A percentile compares a stretch with the other conserved stretches of the same genome.
phyloP scores from a whole-genome alignment of 2,797 vertebrate species.

The Xenops minutus region DNA sequence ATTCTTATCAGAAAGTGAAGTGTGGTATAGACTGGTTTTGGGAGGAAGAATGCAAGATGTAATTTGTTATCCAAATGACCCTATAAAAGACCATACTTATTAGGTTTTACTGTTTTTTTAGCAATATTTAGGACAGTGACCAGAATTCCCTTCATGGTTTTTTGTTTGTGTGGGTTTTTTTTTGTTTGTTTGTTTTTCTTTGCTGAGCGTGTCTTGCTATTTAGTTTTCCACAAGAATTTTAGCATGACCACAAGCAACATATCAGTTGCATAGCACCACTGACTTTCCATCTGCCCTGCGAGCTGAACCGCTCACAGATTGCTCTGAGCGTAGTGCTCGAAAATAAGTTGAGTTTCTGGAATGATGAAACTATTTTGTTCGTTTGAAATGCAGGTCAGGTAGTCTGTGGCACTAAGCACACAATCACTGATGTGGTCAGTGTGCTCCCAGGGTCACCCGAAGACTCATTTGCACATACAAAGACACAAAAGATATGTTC shows the following conservation, averaged over 20 bases:
- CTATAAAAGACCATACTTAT: not conserved
- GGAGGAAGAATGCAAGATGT: not conserved
- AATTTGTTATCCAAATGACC: not conserved
- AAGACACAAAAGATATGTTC: not conserved
- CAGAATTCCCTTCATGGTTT: not conserved
- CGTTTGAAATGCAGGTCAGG: not conserved
- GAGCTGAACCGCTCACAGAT: not conserved
- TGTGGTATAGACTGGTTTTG: not conserved
- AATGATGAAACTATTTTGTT: not conserved
- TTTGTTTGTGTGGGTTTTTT: accelerated
- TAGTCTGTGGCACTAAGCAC: not conserved
- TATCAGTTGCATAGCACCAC: not conserved
- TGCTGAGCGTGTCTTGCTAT: not conserved
- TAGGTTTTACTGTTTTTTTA: not conserved
- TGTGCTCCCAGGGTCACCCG: not conserved
- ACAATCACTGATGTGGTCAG: not conserved
- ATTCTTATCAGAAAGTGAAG: not conserved
- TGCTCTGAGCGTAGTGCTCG: not conserved
- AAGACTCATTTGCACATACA: not conserved
- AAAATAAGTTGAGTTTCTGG: not conserved
- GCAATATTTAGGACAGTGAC: not conserved
- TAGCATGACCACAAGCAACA: not conserved
- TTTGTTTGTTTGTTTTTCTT: not conserved
- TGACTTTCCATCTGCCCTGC: not conserved
- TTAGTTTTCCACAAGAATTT: not conserved